These are phyloP conservation scores for Sinocyclocheilus rhinocerous DNA, from an alignment of 2,113 vertebrate genomes.

Conservation along the genomic window DNA sequence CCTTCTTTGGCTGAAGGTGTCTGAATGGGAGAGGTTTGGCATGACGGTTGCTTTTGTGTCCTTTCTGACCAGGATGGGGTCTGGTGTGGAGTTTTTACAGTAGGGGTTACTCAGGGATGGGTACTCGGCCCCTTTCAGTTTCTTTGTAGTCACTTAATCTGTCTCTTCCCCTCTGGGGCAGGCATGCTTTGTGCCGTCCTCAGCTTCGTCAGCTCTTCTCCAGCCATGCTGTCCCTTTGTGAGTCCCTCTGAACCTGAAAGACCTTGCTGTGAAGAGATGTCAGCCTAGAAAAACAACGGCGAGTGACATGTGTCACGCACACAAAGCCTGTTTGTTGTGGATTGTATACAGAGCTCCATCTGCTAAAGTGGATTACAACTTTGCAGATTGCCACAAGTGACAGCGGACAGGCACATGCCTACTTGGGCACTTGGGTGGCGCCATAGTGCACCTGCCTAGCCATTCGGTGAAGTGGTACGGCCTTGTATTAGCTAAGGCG, in stretches of 20 bases:
- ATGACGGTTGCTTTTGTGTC: conserved; percentile 43
- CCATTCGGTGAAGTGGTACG: conserved; percentile 52
- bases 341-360: conserved; percentile 66
- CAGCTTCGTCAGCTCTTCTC: conserved; percentile 69
- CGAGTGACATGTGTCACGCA: conserved; percentile 77
- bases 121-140: conserved; percentile 32
- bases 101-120: conserved; percentile 33
- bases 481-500: conserved; percentile 56
- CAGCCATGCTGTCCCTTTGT: conserved; percentile 65
- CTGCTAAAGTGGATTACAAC: conserved; percentile 71
- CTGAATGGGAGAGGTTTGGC: conserved; percentile 45
- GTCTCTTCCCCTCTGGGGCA: conserved; percentile 63
- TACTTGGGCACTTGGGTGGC: conserved; percentile 8
- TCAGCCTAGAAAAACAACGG: conserved; percentile 71
- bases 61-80: conserved; percentile 43
- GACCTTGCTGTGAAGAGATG: conserved; percentile 67
- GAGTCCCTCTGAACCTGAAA: conserved; percentile 61
- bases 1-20: conserved; percentile 47
- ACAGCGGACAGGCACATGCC: conserved; percentile 40
- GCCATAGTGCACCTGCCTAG: conserved; percentile 61
- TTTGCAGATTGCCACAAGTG: conserved; percentile 69
- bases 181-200: conserved; percentile 66
- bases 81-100: conserved; percentile 36
- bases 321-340: conserved; percentile 59
- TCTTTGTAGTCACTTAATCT: conserved; percentile 75